Evolutionary conservation across 37 sponge, comb jelly and placozoan genomes (phyloP).

Genomic region (Diacarnus erythraeanus): DNA sequence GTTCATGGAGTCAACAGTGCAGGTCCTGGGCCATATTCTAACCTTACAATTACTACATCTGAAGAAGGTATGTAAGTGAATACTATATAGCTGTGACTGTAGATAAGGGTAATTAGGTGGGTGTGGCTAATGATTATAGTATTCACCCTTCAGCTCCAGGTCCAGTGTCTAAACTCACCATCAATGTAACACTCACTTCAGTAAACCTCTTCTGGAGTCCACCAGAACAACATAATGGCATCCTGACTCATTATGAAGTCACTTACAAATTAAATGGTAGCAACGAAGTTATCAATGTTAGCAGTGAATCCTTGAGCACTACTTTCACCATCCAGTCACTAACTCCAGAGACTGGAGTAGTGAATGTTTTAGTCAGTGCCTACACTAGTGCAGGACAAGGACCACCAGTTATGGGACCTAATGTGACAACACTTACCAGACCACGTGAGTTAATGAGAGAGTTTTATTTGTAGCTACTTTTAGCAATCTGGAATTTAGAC

Average conservation of each 20-base stretch:
- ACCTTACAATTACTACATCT: not conserved
- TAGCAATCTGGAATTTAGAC: too few relatives aligned
- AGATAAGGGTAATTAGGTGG: too few relatives aligned
- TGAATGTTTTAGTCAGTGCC: not conserved
- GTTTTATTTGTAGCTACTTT: too few relatives aligned
- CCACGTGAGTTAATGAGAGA: not conserved
- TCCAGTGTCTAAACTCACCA: not conserved
- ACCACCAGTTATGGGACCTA: not conserved
- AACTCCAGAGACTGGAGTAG: not conserved
- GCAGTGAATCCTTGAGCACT: not conserved
- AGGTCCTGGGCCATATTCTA: not conserved
- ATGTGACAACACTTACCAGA: not conserved
- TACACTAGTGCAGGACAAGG: not conserved
- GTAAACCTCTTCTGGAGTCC: not conserved
- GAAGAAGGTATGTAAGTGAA: not conserved
- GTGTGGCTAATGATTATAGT: not conserved
- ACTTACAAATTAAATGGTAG: not conserved
- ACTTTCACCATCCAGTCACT: not conserved
- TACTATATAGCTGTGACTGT: not conserved
- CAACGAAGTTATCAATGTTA: not conserved
- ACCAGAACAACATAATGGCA: not conserved
- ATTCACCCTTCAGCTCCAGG: not conserved
- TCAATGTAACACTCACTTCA: not conserved
- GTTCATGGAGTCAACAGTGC: not conserved
- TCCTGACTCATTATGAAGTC: not conserved